Percentiles rank a stretch among this genome's conserved stretches.
Evolutionary conservation across 2,797 vertebrate genomes (phyloP).

Genomic region (Sardinella longiceps): DNA sequence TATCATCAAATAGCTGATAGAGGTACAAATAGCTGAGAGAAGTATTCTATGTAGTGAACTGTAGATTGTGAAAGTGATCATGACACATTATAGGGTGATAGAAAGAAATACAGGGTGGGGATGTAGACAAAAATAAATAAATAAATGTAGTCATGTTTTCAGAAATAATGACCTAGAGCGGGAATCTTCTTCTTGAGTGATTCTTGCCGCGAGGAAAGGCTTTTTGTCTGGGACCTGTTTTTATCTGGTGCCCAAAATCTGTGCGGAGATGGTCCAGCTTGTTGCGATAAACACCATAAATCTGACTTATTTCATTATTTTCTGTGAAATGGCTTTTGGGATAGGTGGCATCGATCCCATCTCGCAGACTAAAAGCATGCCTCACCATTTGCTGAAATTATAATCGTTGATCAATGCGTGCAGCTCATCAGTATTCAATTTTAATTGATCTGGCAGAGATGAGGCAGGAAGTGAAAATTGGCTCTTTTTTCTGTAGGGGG

Average conservation of each 20-base stretch:
- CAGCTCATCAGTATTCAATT: conserved; percentile 69
- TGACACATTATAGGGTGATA: neutral
- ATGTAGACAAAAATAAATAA: too few species aligned
- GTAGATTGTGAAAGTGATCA: neutral
- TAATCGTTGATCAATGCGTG: conserved; percentile 64
- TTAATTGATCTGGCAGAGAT: conserved; percentile 61
- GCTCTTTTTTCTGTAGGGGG: conserved; percentile 46
- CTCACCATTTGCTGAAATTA: conserved; percentile 69
- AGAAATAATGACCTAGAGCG: neutral
- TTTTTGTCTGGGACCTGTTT: conserved; percentile 6
- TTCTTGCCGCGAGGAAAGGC: neutral
- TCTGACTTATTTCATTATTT: conserved; percentile 60
- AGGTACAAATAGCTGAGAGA: neutral
- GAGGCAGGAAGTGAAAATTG: conserved; percentile 45
- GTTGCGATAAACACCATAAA: neutral
- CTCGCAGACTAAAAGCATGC: conserved; percentile 58
- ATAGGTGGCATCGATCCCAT: conserved; percentile 65
- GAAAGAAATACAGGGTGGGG: neutral
- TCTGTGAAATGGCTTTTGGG: conserved; percentile 62
- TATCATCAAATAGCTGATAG: too few species aligned
- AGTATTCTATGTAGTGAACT: neutral
- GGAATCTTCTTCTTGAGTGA: neutral
- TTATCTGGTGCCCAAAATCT: conserved; percentile 20
- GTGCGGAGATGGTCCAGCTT: neutral
- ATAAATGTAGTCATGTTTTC: neutral